Evolutionary conservation across 1,140 invertebrate genomes (phyloP).

Genomic region (Sitophilus oryzae): DNA sequence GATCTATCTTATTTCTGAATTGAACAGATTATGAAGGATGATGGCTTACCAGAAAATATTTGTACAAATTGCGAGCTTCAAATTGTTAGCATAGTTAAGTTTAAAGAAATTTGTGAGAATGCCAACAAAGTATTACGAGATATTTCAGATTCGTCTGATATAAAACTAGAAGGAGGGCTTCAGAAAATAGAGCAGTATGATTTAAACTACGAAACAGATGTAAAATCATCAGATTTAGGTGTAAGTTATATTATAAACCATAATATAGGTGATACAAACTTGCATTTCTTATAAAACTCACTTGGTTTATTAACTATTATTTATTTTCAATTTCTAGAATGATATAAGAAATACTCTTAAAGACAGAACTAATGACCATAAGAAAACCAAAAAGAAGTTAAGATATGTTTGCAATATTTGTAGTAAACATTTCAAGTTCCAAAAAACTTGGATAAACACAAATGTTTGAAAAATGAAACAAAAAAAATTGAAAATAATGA

Average conservation of each 20-base stretch:
- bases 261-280: too few species aligned
- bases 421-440: constrained; percentile 18
- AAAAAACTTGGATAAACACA: constrained; percentile 17
- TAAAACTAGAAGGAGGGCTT: background rate
- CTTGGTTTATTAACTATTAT: too few species aligned
- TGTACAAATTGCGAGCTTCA: constrained; percentile 30
- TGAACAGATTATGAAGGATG: constrained; percentile 27
- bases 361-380: background rate
- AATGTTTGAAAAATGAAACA: background rate
- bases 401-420: constrained; percentile 15
- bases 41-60: constrained; percentile 34
- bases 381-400: constrained; percentile 6
- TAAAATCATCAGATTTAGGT: constrained; percentile 13
- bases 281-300: too few species aligned
- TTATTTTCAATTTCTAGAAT: constrained; percentile 7
- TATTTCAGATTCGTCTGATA: background rate
- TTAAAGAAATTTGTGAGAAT: constrained; percentile 31
- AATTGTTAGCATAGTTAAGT: constrained; percentile 26
- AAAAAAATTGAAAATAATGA: background rate
- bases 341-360: constrained; percentile 5
- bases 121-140: constrained; percentile 28
- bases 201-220: constrained; percentile 5
- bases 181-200: background rate
- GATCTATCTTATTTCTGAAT: background rate
- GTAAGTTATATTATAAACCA: background rate